Conservation (phyloP, 2,797 vertebrate species). For the Megalops cyprinoides region DNA sequence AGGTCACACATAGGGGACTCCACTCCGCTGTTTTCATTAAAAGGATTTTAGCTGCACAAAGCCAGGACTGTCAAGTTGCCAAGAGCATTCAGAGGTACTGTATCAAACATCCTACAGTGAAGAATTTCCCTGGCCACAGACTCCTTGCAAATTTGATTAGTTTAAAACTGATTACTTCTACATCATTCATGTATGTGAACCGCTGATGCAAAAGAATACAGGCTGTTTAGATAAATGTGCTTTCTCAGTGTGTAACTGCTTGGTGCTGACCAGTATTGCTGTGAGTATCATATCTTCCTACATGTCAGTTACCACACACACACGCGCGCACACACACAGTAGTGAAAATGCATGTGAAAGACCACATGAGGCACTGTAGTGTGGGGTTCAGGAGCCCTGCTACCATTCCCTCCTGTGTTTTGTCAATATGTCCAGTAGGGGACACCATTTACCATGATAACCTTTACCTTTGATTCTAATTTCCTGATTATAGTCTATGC, state of each 20-base stretch:
- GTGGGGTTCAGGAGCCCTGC: too few species aligned
- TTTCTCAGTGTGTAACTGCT: too few species aligned
- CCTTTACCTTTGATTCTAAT: not conserved
- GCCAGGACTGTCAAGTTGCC: not conserved
- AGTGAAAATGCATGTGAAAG: not conserved
- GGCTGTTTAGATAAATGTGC: too few species aligned
- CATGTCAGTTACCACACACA: not conserved
- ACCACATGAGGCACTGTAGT: not conserved
- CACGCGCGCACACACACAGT: not conserved
- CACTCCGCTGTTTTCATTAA: constrained; percentile 25
- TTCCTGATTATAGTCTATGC: not conserved
- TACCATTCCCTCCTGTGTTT: not conserved
- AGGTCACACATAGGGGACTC: constrained; percentile 51
- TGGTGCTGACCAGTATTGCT: not conserved
- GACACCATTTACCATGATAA: constrained; percentile 49
- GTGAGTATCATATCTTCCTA: not conserved
- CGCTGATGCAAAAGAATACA: too few species aligned
- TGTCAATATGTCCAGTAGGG: constrained; percentile 56
- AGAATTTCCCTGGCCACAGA: not conserved
- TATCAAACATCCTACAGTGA: not conserved
- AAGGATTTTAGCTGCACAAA: not conserved
- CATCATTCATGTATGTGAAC: too few species aligned
- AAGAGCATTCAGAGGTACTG: not conserved
- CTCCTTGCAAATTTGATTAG: not conserved
- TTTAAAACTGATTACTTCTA: too few species aligned